Base-by-base conservation (phyloP, 2,888 invertebrate species). In the Odontomyia ornata region DNA sequence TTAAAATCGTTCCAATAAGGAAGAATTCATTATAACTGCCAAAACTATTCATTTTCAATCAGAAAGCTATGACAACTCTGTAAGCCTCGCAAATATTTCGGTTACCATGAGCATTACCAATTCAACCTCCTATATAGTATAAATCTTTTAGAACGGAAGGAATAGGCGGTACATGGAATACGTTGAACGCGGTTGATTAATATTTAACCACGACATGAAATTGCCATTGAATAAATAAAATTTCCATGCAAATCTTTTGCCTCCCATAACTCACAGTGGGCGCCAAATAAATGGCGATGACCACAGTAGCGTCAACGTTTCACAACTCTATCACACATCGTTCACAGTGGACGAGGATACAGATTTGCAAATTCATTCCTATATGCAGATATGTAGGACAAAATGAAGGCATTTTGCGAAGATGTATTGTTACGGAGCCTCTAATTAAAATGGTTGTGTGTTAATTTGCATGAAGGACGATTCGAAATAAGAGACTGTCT, bases 361-460 rank as follows among this genome's bases (percentile, higher is more conserved):
- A 52, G 18, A 52, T 52, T 52, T n/a, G 18, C 57, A 57, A n/a
- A n/a, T n/a, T n/a, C n/a, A n/a, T n/a, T n/a, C n/a, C n/a, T n/a
- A n/a, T 9, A 36, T 5, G 9, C 36, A 36, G 5, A 36, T 36
- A 36, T 9, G 62, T 27, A 64, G 30, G 1, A 15, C 64, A 27
- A 27, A 27, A 21, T 25, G 18, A 1, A 1, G 36, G 30, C 9
- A 25, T 36, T 18, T n/a, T 18, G 30, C n/a, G 65, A 25, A 30
- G 18, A 30, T 18, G 23, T 46, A 13, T 15, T 23, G 46, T 25
- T 3, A 28, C 11, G 25, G 69, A 46, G 25, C 1, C 25, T 69
- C 69, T 69, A 69, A 69, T 69, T 69, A 69, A 69, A 69, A 43
- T 69, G 69, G 5, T 23, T 21, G 69, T 46, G 46, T 69, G 46